A percentile compares a stretch with the other conserved stretches of the same genome.
phyloP scores from a whole-genome alignment of 30 jellyfish, hydroid and myxozoan genomes.

The Hydractinia echinata region DNA sequence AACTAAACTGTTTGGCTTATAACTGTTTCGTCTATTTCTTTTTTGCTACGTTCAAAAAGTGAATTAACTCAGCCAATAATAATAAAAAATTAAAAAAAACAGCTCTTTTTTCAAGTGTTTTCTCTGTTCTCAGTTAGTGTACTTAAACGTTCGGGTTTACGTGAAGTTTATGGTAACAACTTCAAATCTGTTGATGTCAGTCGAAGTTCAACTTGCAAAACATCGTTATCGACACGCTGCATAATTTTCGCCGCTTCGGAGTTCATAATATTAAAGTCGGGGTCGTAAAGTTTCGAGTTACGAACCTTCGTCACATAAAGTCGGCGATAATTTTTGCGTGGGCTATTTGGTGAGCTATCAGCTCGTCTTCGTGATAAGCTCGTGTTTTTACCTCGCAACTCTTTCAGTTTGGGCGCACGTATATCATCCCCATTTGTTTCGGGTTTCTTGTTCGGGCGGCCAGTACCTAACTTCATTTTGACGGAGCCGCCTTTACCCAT shows the following conservation, averaged over 20 bases:
- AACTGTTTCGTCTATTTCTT: no score
- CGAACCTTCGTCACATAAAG: constrained; percentile 88
- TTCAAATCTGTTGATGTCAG: constrained; percentile 38
- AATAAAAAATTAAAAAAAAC: no score
- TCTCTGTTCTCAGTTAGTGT: no score
- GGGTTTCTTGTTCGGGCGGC: constrained; percentile 11
- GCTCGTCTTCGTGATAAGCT: constrained; percentile 42
- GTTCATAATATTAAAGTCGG: constrained; percentile 25
- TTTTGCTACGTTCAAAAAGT: no score
- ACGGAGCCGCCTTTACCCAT: constrained; percentile 13
- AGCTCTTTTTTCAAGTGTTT: no score
- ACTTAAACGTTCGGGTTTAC: not conserved
- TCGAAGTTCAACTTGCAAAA: constrained; percentile 63
- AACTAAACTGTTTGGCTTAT: no score
- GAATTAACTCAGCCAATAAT: no score
- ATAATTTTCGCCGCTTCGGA: constrained; percentile 44
- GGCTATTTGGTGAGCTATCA: constrained; percentile 91
- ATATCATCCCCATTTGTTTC: constrained; percentile 8
- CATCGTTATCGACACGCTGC: constrained; percentile 80
- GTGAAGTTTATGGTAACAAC: constrained; percentile 26
- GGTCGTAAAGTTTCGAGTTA: constrained; percentile 26
- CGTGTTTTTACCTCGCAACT: constrained; percentile 61
- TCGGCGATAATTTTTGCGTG: constrained; percentile 88
- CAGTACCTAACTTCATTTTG: constrained; percentile 25
- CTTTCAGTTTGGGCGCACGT: constrained; percentile 55